Base-by-base conservation (phyloP, 2,113 vertebrate species). In the Gallinago jamesoni region DNA sequence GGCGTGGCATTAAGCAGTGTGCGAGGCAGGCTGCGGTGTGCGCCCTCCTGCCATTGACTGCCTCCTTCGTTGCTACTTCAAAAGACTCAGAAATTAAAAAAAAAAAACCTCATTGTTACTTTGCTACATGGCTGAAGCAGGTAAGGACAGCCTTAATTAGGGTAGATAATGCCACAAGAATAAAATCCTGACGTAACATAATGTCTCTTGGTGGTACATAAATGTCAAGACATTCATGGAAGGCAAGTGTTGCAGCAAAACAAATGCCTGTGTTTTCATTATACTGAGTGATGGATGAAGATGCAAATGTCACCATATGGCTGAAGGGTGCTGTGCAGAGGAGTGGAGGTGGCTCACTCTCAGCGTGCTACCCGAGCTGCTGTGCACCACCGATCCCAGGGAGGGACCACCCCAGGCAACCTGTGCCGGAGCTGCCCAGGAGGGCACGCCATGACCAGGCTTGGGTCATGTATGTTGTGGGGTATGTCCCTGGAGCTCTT, bases 171-270 rank as follows among this genome's bases (percentile, higher is more conserved):
- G 82, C 52, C 96, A 96, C 12, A 78, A 56, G 73, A 92, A 93
- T 79, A 96, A 94, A 95, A 95, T 78, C 53, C 37, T 89, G 85
- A 84, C 74, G 83, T 78, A 94, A 86, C 1, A 7, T 87, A 89
- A 86, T 67, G 25, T 93, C 92, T 90, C 89, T 55, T 66, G 50
- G 69, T 87, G 55, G 73, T 79, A 87, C 68, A 88, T 92, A 96
- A 96, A 97, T 97, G 94, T 94, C 96, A 97, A 92, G 96, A 75
- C 90, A 92, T 94, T 96, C 52, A 45, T 67, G 63, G 66, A 84
- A 95, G 67, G 59, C 62, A 85, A 90, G 59, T 45, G 53, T 90
- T 87, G 59, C 69, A 90, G 66, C 72, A 69, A 95, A 92, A 94
- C 33, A 86, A 94, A 89, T 83, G 68, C 69, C 72, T 84, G 45